Conservation (phyloP, 2,888 invertebrate genomes). For the Euzophera pinguis region DNA sequence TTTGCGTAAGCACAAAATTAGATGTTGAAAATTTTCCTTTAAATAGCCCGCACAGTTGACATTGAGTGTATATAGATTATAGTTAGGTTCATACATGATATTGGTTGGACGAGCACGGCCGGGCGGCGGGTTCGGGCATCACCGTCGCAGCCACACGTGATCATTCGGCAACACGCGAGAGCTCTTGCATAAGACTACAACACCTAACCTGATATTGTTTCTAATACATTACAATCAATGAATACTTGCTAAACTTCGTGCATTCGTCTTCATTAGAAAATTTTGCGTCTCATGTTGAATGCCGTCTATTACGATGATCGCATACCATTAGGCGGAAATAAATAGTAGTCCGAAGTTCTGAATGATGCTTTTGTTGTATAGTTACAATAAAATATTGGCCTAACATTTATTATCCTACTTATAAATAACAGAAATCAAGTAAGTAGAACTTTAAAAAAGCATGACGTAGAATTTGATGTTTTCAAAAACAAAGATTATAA, state of each 20-base stretch:
- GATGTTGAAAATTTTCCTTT: no score
- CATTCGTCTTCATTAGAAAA: neutral
- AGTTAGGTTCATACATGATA: conserved; percentile 1
- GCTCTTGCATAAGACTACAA: conserved; percentile 21
- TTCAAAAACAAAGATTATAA: neutral
- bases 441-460: neutral
- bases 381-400: no score
- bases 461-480: neutral
- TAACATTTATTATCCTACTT: no score
- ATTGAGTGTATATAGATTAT: neutral
- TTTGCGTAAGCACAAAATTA: no score
- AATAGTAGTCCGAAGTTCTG: no score
- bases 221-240: neutral
- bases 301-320: no score
- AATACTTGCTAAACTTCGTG: neutral
- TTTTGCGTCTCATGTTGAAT: no score
- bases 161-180: conserved; percentile 18
- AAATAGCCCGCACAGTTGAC: no score
- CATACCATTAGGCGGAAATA: no score
- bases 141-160: conserved; percentile 9
- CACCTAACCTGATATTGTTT: conserved; percentile 9
- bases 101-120: neutral
- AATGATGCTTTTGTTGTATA: no score
- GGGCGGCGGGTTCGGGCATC: neutral
- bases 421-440: no score